A percentile compares a stretch with the other conserved stretches of the same genome.
Evolutionary conservation across 2,113 vertebrate genomes (phyloP).

Genomic region (Cynopterus brachyotis): DNA sequence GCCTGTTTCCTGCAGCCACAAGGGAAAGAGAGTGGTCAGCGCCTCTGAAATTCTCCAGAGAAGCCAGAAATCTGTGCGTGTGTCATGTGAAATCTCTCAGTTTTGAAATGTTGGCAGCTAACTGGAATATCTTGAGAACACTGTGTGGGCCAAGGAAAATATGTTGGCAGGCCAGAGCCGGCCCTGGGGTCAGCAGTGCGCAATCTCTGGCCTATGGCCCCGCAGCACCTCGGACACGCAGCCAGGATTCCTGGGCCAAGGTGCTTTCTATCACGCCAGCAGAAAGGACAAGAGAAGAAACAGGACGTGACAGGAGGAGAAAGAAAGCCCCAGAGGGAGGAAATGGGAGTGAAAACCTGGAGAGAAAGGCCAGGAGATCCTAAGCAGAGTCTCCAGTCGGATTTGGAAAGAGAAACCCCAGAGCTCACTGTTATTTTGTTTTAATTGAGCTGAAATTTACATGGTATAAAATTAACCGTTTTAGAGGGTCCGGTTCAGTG

Average conservation of each 20-base stretch:
- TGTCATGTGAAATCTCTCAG: background rate
- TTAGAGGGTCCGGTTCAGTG: background rate
- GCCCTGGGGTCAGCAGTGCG: background rate
- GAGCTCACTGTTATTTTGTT: background rate
- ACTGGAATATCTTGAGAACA: background rate
- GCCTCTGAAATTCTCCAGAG: background rate
- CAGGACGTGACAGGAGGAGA: background rate
- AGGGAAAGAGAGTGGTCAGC: rapidly evolving
- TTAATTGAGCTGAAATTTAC: background rate
- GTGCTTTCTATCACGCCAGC: background rate
- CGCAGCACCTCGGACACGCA: background rate
- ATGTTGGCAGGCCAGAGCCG: background rate
- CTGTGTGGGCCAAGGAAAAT: background rate
- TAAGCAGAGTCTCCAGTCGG: background rate
- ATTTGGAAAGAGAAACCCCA: background rate
- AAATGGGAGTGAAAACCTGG: background rate
- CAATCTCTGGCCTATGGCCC: background rate
- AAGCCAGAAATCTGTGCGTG: background rate
- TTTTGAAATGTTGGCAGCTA: conserved; percentile 41
- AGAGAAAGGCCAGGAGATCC: rapidly evolving
- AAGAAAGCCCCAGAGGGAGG: background rate
- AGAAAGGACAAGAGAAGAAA: background rate
- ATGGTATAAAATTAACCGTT: background rate
- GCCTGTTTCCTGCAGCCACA: background rate
- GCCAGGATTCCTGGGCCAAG: background rate